Base-by-base conservation (phyloP, 35 echinoderm and acorn worm species). In the Diadema setosum region DNA sequence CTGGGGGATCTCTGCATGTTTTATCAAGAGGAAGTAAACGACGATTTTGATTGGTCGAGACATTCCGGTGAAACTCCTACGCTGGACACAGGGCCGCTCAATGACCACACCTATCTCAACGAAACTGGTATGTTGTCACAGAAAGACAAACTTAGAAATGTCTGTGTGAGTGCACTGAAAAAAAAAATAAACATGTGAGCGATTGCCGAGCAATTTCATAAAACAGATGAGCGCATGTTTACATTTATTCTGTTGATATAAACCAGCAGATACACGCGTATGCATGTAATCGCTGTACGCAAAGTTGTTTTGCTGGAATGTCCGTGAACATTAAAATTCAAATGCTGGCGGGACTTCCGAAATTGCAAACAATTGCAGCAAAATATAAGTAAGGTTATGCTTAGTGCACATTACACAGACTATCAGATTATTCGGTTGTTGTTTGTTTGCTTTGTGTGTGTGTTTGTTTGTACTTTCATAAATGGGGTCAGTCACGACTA, bases 11-110 rank as follows among this genome's bases (percentile, higher is more conserved):
- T 95, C 18, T 95, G 93, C 60, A 32, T 42, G 18, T 95, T 90
- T 48, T 87, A 95, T 56, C 93, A 95, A 83, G 76, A 85, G 42
- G 70, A 84, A 24, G 18, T 76, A 4, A 69, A 90, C 0, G 94
- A 93, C 44, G 73, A 97, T 46, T 97, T 97, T 85, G 94, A 97
- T 73, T 97, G 94, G 94, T 90, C 82, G 15, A 67, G 81, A 75
- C 82, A 97, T 46, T 61, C 69, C 31, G 94, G 94, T 34, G 90
- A 90, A 78, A 97, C 94, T 16, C 94, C 90, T 75, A 82, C 94
- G 35, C 90, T 97, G 2, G 94, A 90, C 87, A 97, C 94, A 18
- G 94, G 94, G 17, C 94, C 94, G 1, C 24, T 90, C 0, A 56
- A 7, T 90, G 94, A 97, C 73, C 83, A 90, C 76, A 93, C 90